Evolutionary conservation across 2,888 invertebrate species (phyloP).

Genomic region (Rhyacophila evoluta): DNA sequence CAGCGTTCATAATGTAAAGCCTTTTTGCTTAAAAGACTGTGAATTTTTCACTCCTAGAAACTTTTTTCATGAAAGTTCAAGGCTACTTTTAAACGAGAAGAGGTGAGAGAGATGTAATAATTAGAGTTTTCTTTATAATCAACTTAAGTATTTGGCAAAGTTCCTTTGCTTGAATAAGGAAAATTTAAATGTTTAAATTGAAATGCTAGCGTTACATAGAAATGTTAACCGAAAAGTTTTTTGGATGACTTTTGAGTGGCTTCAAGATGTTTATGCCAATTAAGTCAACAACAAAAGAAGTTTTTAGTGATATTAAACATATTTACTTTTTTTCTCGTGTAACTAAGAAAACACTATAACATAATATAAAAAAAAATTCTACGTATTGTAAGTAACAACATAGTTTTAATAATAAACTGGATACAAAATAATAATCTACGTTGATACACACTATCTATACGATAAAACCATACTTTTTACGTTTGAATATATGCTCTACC

Average conservation of each 20-base stretch:
- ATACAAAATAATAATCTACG: no score
- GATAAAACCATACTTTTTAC: no score
- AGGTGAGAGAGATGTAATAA: conserved; percentile 22
- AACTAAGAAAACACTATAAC: no score
- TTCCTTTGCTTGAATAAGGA: background rate
- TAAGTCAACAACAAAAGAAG: background rate
- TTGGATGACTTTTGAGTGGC: background rate
- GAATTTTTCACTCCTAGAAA: conserved; percentile 1
- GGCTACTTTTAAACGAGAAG: background rate
- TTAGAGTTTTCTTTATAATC: conserved; percentile 19
- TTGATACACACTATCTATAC: no score
- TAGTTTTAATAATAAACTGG: no score
- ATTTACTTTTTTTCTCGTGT: no score
- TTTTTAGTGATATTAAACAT: background rate
- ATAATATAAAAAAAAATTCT: no score
- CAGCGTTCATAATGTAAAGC: background rate
- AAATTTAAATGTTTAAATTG: conserved; percentile 14
- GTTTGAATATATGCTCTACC: no score
- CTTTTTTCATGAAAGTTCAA: background rate
- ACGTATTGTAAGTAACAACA: no score
- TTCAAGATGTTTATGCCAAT: background rate
- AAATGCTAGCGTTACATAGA: background rate
- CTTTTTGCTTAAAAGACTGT: background rate
- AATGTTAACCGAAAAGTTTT: no score
- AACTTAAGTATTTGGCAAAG: conserved; percentile 3